Conservation (phyloP, 2,888 invertebrate genomes). For the Anorthoa munda region DNA sequence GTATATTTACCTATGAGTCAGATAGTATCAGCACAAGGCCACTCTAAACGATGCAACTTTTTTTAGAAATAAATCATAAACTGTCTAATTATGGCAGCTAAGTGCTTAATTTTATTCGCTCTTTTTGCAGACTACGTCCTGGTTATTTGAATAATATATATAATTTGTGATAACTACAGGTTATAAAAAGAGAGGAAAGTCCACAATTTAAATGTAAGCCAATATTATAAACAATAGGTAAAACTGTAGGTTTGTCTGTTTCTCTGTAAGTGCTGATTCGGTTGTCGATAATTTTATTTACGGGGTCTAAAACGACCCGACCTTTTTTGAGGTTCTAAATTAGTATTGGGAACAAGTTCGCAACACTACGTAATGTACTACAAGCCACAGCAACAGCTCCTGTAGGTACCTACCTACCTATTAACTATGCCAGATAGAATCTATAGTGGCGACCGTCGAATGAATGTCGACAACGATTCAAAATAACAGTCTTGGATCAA, state of each 20-base stretch:
- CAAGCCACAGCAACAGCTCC: too few relatives aligned
- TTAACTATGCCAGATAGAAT: too few relatives aligned
- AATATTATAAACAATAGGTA: background rate
- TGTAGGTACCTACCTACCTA: too few relatives aligned
- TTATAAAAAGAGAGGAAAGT: background rate
- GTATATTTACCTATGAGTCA: conserved; percentile 39
- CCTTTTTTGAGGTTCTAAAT: too few relatives aligned
- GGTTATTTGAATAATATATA: conserved; percentile 48
- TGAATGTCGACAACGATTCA: background rate
- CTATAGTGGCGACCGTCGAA: too few relatives aligned
- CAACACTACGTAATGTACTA: too few relatives aligned
- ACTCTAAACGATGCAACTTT: conserved; percentile 43
- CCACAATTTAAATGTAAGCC: background rate
- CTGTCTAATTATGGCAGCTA: conserved; percentile 40
- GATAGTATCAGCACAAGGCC: conserved; percentile 49
- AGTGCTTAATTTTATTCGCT: conserved; percentile 36
- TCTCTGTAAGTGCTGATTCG: too few relatives aligned
- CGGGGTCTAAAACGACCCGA: too few relatives aligned
- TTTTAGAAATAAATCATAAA: conserved; percentile 52
- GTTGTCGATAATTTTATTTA: too few relatives aligned
- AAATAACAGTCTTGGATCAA: background rate
- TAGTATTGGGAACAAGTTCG: too few relatives aligned
- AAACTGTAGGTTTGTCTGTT: background rate
- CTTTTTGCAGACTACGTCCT: conserved; percentile 56
- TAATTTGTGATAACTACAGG: conserved; percentile 9